phyloP scores from a whole-genome alignment of 2,113 vertebrate genomes.

The Junco hyemalis region DNA sequence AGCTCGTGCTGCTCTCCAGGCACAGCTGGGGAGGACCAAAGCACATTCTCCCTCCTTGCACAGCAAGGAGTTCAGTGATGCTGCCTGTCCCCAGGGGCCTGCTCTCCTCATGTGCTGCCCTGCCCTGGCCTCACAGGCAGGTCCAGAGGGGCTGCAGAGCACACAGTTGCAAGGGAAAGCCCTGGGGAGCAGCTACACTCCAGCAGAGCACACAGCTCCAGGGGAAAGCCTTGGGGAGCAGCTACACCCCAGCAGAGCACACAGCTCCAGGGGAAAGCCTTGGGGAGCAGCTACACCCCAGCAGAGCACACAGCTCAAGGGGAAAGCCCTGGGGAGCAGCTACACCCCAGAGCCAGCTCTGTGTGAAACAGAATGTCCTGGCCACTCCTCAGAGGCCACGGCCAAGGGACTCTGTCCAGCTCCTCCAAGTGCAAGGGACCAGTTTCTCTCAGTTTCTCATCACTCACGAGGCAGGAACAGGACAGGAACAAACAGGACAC shows the following conservation, averaged over 20 bases:
- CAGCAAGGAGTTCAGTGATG: not conserved
- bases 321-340: not conserved
- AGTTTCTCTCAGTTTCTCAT: not conserved
- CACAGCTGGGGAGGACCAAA: not conserved
- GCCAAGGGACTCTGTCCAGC: not conserved
- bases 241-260: no score
- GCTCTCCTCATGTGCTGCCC: not conserved
- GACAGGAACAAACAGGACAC: constrained; percentile 7
- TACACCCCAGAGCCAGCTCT: not conserved
- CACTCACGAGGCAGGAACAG: not conserved
- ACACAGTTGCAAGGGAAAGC: not conserved
- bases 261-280: no score
- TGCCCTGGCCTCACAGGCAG: not conserved
- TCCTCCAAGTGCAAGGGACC: not conserved
- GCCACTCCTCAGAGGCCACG: not conserved
- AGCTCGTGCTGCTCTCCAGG: not conserved
- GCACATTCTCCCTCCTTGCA: not conserved
- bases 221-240: no score
- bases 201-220: no score
- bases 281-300: not conserved
- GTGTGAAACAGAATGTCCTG: not conserved
- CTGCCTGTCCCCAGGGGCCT: not conserved
- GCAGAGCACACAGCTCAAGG: no score
- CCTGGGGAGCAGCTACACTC: not conserved
- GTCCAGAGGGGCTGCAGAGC: not conserved